Conservation (phyloP, 92 coral and sea anemone species). For the Epizoanthus fatuus region DNA sequence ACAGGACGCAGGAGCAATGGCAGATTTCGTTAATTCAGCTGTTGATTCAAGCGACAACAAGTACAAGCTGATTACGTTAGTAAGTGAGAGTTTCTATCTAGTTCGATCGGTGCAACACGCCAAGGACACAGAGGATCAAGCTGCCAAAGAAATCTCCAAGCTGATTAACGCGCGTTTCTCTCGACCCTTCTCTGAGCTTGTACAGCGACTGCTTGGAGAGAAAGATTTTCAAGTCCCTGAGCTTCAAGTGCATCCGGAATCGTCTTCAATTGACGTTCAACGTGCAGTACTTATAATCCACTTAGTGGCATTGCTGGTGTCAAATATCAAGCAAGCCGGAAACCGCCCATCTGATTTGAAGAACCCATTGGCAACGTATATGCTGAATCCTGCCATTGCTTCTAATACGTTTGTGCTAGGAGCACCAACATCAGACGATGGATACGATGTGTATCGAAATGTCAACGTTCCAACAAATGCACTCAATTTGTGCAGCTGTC, state of each 20-base stretch:
- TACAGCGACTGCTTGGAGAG: conserved; percentile 67
- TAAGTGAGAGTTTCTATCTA: conserved; percentile 74
- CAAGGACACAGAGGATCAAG: conserved; percentile 85
- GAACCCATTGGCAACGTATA: conserved; percentile 60
- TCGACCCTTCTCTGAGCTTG: conserved; percentile 66
- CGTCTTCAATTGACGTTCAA: conserved; percentile 74
- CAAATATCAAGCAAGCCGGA: conserved; percentile 36
- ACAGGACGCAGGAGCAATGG: conserved; percentile 39
- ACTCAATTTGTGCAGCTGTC: conserved; percentile 60
- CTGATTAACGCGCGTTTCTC: conserved; percentile 36
- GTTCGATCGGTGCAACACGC: conserved; percentile 76
- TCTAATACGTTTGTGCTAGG: background rate
- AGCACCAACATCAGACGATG: conserved; percentile 27
- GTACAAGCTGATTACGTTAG: conserved; percentile 67
- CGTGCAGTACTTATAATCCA: conserved; percentile 81
- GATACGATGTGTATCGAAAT: conserved; percentile 21
- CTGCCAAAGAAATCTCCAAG: conserved; percentile 52
- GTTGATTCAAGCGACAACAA: conserved; percentile 58
- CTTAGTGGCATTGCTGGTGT: conserved; percentile 73
- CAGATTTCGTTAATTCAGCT: conserved; percentile 22
- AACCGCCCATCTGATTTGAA: background rate
- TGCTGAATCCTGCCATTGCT: conserved; percentile 53
- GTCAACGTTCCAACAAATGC: background rate
- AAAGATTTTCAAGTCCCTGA: conserved; percentile 70
- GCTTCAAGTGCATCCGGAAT: conserved; percentile 77